phyloP scores from a whole-genome alignment of 2,888 invertebrate genomes.

The Drosophila recens region DNA sequence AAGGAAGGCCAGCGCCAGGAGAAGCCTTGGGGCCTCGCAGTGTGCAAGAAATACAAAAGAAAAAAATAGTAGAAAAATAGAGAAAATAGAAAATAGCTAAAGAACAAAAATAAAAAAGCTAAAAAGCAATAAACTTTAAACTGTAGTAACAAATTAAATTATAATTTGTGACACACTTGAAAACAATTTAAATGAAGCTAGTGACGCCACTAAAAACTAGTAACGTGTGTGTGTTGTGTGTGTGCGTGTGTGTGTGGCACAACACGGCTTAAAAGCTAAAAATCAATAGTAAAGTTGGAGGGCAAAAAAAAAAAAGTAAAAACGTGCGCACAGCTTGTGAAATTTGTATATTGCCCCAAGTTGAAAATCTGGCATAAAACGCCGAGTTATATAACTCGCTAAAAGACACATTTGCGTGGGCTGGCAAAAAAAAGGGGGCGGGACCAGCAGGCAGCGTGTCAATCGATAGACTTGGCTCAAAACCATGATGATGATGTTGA shows the following conservation, averaged over 20 bases:
- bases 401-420: conserved; percentile 18
- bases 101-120: conserved; percentile 24
- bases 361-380: conserved; percentile 31
- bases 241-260: conserved; percentile 3
- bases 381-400: conserved; percentile 42
- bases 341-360: conserved; percentile 2
- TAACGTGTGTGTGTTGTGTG: background rate
- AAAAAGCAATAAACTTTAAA: conserved; percentile 16
- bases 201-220: conserved; percentile 8
- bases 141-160: conserved; percentile 22
- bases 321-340: conserved; percentile 28
- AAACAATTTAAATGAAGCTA: background rate
- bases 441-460: background rate
- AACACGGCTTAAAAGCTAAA: conserved; percentile 17
- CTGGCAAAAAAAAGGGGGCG: background rate
- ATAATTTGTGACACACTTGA: background rate
- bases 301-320: background rate
- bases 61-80: conserved; percentile 1
- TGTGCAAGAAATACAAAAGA: conserved; percentile 2
- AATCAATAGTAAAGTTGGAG: conserved; percentile 20
- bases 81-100: conserved; percentile 29
- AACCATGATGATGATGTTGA: background rate
- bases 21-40: conserved; percentile 33
- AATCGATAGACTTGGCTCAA: conserved; percentile 29
- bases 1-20: conserved; percentile 44